Conservation (phyloP, 37 sponge, comb jelly and placozoan species). For the Hormiphora californensis region DNA sequence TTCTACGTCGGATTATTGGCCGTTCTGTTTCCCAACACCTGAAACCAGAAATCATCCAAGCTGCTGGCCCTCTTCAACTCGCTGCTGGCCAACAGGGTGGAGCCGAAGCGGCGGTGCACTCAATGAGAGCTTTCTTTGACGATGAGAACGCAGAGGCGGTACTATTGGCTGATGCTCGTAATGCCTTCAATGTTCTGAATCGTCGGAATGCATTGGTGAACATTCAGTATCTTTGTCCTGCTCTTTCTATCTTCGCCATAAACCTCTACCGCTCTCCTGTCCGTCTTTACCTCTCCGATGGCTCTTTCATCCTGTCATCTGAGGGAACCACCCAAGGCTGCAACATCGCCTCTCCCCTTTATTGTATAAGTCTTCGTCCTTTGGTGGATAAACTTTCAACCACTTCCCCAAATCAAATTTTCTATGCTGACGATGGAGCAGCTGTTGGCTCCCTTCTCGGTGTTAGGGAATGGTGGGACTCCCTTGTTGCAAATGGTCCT, state of each 20-base stretch:
- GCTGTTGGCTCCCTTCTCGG: constrained; percentile 14
- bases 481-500: too few species aligned
- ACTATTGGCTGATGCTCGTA: constrained; percentile 53
- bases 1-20: too few species aligned
- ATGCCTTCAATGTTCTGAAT: constrained; percentile 61
- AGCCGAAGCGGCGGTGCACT: constrained; percentile 59
- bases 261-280: too few species aligned
- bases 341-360: too few species aligned
- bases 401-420: constrained; percentile 49
- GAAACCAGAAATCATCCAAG: too few species aligned
- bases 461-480: too few species aligned
- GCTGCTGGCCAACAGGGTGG: too few species aligned
- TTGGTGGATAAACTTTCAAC: constrained; percentile 25
- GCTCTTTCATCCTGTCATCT: constrained; percentile 54
- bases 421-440: constrained; percentile 63
- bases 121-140: constrained; percentile 51
- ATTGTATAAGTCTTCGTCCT: too few species aligned
- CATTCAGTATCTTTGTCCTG: constrained; percentile 58
- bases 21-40: constrained; percentile 53
- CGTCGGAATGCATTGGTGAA: constrained; percentile 57
- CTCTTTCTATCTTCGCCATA: too few species aligned
- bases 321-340: too few species aligned
- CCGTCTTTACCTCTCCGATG: too few species aligned
- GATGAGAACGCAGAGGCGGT: constrained; percentile 53
- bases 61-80: too few species aligned